Evolutionary conservation across 2,888 invertebrate genomes (phyloP).

Genomic region (Cynaeus angustus): DNA sequence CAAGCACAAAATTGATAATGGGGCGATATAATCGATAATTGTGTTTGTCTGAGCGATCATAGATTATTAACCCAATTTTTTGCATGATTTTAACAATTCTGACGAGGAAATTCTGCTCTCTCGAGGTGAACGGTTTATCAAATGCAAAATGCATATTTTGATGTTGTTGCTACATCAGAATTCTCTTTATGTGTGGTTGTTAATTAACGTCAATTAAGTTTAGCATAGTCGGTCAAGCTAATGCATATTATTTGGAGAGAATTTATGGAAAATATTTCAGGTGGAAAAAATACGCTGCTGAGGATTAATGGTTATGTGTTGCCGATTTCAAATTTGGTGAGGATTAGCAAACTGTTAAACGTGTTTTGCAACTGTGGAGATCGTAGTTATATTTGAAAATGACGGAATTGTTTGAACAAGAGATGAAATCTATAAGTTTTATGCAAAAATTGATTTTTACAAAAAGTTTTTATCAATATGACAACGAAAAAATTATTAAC

Average conservation of each 20-base stretch:
- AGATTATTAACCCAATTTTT: conserved; percentile 24
- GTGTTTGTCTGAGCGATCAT: conserved; percentile 7
- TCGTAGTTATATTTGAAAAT: conserved; percentile 21
- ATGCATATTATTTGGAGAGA: conserved; percentile 25
- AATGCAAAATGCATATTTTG: conserved; percentile 19
- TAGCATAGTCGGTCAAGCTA: conserved; percentile 31
- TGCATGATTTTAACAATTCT: conserved; percentile 17
- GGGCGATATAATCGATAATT: conserved; percentile 38
- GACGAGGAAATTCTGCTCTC: neutral
- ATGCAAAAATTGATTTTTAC: conserved; percentile 5
- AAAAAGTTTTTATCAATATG: neutral
- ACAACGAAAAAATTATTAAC: too few relatives aligned
- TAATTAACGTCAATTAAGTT: conserved; percentile 34
- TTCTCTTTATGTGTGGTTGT: conserved; percentile 26
- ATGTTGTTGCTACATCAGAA: conserved; percentile 13
- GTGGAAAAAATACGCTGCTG: conserved; percentile 8
- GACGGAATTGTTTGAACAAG: conserved; percentile 18
- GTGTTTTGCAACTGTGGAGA: conserved; percentile 21
- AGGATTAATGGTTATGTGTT: conserved; percentile 14
- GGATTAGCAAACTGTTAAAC: conserved; percentile 9
- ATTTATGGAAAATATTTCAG: conserved; percentile 18
- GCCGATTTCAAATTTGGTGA: conserved; percentile 4
- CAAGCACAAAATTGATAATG: conserved; percentile 38
- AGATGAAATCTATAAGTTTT: neutral
- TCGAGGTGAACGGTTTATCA: conserved; percentile 6